Evolutionary conservation across 1,140 invertebrate species (phyloP), one percentile per base, ranked within the genome.

Genomic region (Anagrus nilaparvatae): DNA sequence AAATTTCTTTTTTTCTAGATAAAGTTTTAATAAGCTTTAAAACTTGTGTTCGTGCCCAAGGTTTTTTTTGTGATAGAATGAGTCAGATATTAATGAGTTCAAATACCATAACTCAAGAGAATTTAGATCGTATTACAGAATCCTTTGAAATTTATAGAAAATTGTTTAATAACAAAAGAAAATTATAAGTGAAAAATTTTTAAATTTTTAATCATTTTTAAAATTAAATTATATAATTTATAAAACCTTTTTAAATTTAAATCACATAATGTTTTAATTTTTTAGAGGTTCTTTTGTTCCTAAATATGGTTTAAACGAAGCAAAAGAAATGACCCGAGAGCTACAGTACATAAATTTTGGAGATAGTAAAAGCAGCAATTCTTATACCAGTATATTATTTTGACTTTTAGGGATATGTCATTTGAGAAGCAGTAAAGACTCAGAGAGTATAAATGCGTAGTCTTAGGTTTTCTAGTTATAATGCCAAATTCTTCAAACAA

Each of bases 371-470:
- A 50, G n/a, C 49, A 27, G 65, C 63, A 3, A 47, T 54, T 5
- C 53, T 69, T 19, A 56, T 83, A 23, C 69, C 80, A 7, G 72
- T 81, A 13, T 56, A 81, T 14, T 81, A 16, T 81, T 86, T 52
- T 71, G 81, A 48, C 61, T 83, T 29, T 63, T 86, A 4, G 70
- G 76, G 46, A 62, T 58, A 58, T 74, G 43, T 54, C 77, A 44
- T 66, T 74, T 58, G 64, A 64, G 32, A 61, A 61, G 48, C 53
- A 73, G 38, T 28, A 76, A 76, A 10, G 71, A 81, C 57, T 68
- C 92, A 32, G 73, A 76, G 25, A 72, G 70, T 28, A 84, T 93
- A 44, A 81, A 89, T 69, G 84, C 82, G n/a, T n/a, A n/a, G 64
- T 93, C 32, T 67, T 93, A 9, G 86, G 85, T 20, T 87, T 83